Percentiles rank a stretch among this genome's conserved stretches.
Conservation (phyloP, 2,797 vertebrate genomes). For the Eulemur rubriventer region DNA sequence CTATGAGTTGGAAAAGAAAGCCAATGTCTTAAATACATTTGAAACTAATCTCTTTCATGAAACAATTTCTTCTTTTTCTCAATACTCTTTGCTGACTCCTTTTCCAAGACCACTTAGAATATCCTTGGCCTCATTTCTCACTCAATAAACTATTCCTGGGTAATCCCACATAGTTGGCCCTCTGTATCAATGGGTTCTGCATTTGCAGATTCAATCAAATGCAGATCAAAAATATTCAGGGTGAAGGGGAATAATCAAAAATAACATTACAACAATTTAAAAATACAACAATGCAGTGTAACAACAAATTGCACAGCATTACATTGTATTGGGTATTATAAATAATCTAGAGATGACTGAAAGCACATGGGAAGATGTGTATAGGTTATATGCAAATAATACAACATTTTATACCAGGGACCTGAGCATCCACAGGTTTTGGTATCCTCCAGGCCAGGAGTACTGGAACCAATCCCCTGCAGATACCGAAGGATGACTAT, state of each 20-base stretch:
- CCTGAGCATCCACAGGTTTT: not conserved
- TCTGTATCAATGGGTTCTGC: not conserved
- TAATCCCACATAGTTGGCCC: not conserved
- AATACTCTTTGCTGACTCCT: not conserved
- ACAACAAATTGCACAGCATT: not conserved
- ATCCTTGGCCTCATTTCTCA: not conserved
- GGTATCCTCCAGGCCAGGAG: not conserved
- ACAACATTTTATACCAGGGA: not conserved
- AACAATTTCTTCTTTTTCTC: not conserved
- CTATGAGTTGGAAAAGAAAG: not conserved
- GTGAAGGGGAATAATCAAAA: too few species aligned
- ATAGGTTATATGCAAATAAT: not conserved
- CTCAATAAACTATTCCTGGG: not conserved
- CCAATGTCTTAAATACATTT: not conserved
- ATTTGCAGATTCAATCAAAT: not conserved
- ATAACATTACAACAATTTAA: too few species aligned
- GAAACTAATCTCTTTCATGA: not conserved
- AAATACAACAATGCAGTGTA: not conserved
- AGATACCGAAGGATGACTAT: not conserved
- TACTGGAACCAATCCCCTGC: not conserved
- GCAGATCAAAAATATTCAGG: not conserved
- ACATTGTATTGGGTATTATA: not conserved
- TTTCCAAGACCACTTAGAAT: not conserved
- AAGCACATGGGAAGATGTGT: not conserved
- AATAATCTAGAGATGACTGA: not conserved